These are phyloP conservation scores for Drosophila greeni DNA, from an alignment of 2,888 invertebrate species.

Conservation along the genomic window DNA sequence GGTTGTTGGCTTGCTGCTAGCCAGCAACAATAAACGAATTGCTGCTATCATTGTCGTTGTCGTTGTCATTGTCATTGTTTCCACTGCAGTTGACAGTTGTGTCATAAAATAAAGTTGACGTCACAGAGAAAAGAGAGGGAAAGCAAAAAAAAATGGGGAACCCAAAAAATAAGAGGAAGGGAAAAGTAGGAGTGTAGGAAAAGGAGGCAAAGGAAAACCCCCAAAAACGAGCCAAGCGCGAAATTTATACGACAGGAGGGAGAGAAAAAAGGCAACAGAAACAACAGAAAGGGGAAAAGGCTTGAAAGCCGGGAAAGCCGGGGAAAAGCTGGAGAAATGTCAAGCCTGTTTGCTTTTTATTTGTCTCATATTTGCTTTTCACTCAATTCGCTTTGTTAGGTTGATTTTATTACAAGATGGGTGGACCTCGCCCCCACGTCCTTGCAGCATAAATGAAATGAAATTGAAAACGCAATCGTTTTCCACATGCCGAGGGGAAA, in stretches of 20 bases:
- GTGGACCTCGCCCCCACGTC: conserved; percentile 1
- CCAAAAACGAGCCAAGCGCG: conserved; percentile 53
- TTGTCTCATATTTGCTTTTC: conserved; percentile 76
- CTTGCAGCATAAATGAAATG: conserved; percentile 46
- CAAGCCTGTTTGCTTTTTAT: conserved; percentile 67
- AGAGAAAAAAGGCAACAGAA: neutral
- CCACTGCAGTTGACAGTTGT: conserved; percentile 63
- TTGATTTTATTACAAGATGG: conserved; percentile 65
- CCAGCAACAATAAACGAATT: conserved; percentile 41
- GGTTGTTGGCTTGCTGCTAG: conserved; percentile 31
- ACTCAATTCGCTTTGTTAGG: conserved; percentile 76
- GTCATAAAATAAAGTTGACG: conserved; percentile 56
- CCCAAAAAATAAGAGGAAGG: neutral
- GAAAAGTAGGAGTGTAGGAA: no score
- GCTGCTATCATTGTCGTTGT: conserved; percentile 45
- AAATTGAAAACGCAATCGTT: conserved; percentile 68
- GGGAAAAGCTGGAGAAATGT: conserved; percentile 37
- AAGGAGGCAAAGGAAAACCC: conserved; percentile 32
- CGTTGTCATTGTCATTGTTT: conserved; percentile 35
- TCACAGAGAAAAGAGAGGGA: conserved; percentile 25
- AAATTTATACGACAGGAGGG: conserved; percentile 50
- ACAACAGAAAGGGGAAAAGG: no score
- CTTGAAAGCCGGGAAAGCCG: conserved; percentile 36
- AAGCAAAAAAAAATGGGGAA: neutral
- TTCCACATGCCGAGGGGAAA: conserved; percentile 50